These are phyloP conservation scores for Myrmophylax atrothorax DNA, from an alignment of 2,113 vertebrate species.

Conservation along the genomic window DNA sequence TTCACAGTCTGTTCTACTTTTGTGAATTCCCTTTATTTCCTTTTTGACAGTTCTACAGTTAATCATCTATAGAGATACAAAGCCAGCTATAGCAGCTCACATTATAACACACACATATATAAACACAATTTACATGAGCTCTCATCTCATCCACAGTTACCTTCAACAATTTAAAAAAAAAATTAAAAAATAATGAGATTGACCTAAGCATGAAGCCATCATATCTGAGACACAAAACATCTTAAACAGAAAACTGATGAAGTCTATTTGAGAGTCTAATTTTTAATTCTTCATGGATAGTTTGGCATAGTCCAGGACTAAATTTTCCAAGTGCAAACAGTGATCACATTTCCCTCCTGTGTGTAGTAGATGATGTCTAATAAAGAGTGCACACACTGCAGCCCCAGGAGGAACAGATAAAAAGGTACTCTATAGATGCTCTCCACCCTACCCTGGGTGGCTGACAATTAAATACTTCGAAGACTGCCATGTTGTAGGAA, in stretches of 20 bases:
- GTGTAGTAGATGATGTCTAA: neutral
- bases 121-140: neutral
- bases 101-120: neutral
- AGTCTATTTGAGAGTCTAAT: neutral
- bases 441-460: neutral
- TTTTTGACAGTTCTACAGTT: neutral
- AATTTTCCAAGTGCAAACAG: neutral
- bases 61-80: neutral
- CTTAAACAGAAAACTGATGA: neutral
- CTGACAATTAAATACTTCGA: neutral
- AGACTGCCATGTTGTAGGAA: neutral
- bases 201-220: neutral
- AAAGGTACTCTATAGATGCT: neutral
- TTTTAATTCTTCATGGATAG: neutral
- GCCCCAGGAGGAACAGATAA: accelerated
- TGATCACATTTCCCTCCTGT: neutral
- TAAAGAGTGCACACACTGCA: neutral
- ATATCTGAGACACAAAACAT: neutral
- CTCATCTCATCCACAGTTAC: neutral
- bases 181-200: neutral
- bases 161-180: neutral
- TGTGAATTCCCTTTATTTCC: neutral
- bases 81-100: neutral
- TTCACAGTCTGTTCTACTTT: neutral
- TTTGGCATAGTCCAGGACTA: neutral